A percentile compares a stretch with the other conserved stretches of the same genome.
Conservation (phyloP, 2,113 vertebrate genomes). For the Myrmecophaga tridactyla region DNA sequence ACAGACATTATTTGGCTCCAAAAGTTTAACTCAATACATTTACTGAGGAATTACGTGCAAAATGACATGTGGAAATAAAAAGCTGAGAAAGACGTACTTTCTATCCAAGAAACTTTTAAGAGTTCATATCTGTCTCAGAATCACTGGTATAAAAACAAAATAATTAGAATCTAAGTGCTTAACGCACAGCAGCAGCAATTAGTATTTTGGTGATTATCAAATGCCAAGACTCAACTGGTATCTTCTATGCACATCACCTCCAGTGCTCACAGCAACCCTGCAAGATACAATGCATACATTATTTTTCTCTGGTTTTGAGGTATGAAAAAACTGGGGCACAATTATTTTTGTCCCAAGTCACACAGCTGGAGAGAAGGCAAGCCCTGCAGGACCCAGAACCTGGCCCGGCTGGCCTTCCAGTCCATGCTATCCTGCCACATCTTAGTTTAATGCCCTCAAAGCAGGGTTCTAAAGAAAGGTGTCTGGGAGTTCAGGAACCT, state of each 20-base stretch:
- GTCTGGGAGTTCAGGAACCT: not conserved
- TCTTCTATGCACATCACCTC: not conserved
- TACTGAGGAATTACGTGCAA: not conserved
- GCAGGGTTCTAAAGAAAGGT: not conserved
- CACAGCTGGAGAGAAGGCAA: not conserved
- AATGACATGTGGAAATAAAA: not conserved
- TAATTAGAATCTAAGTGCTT: not conserved
- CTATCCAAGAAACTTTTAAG: not conserved
- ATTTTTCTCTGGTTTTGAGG: too few species aligned
- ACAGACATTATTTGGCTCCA: not conserved
- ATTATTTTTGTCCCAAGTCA: not conserved
- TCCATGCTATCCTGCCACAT: not conserved
- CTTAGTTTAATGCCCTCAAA: not conserved
- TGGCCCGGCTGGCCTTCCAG: not conserved
- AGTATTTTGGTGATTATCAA: not conserved
- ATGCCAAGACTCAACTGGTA: too few species aligned
- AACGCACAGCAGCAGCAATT: not conserved
- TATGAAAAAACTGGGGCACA: not conserved
- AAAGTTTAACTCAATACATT: not conserved
- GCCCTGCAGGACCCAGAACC: not conserved
- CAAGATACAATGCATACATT: fast-evolving
- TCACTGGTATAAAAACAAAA: not conserved
- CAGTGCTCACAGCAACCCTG: not conserved
- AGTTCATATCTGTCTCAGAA: not conserved
- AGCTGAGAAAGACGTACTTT: not conserved